phyloP scores from a whole-genome alignment of 2,113 vertebrate genomes.

The Pseudorasbora parva region DNA sequence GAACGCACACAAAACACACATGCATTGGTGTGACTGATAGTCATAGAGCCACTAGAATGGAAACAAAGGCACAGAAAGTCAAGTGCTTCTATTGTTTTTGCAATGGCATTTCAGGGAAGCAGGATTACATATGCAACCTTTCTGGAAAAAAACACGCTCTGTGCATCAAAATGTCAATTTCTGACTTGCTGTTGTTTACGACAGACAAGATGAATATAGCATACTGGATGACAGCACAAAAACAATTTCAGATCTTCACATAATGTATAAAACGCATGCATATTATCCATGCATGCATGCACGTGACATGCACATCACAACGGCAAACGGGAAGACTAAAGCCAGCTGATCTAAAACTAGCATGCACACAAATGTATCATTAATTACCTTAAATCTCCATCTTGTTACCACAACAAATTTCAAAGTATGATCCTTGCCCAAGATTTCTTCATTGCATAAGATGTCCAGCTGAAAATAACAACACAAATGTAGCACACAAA shows the following conservation, averaged over 20 bases:
- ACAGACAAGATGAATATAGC: not conserved
- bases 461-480: slow-evolving; percentile 88
- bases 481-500: not conserved
- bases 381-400: slow-evolving; percentile 96
- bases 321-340: not conserved
- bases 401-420: slow-evolving; percentile 99
- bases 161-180: slow-evolving; percentile 20
- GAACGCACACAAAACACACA: slow-evolving; percentile 57
- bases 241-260: not conserved
- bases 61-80: slow-evolving; percentile 5
- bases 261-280: not conserved
- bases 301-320: not conserved
- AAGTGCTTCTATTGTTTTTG: slow-evolving; percentile 17
- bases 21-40: slow-evolving; percentile 32
- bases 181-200: not conserved
- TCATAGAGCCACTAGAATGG: not conserved
- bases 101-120: slow-evolving; percentile 32
- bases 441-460: slow-evolving; percentile 99
- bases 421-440: slow-evolving; percentile 98
- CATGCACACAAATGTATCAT: not conserved
- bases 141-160: slow-evolving; percentile 8
- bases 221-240: not conserved
- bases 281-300: not conserved
- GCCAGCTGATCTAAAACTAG: not conserved
- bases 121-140: slow-evolving; percentile 43